Conservation (phyloP, 1,140 invertebrate species). For the Andrena cerasifolii region DNA sequence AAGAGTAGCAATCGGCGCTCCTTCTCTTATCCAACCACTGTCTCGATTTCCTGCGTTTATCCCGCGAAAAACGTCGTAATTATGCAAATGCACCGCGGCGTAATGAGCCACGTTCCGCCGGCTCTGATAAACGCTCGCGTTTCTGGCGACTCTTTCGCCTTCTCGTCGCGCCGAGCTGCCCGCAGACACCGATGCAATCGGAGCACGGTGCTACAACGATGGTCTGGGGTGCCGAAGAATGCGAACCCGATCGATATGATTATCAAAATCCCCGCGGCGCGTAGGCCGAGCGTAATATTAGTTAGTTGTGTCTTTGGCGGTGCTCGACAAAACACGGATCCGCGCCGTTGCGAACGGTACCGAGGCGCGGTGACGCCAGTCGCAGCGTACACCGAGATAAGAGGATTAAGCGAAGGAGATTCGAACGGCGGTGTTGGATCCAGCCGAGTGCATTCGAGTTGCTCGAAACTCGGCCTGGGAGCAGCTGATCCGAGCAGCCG, state of each 20-base stretch:
- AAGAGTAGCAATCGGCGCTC: too few relatives aligned
- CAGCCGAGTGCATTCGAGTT: too few relatives aligned
- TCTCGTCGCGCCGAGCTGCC: too few relatives aligned
- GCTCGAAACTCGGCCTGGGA: too few relatives aligned
- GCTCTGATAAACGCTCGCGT: slow-evolving; percentile 3
- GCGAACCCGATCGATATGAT: slow-evolving; percentile 42
- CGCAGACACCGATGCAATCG: slow-evolving; percentile 17
- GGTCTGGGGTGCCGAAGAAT: not conserved
- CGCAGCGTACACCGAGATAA: slow-evolving; percentile 29
- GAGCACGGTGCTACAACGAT: not conserved
- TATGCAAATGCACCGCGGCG: not conserved
- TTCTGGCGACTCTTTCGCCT: not conserved
- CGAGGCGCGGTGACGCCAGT: slow-evolving; percentile 10
- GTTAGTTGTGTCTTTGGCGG: slow-evolving; percentile 51
- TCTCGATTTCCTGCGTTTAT: too few relatives aligned
- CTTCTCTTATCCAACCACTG: too few relatives aligned
- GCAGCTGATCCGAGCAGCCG: too few relatives aligned
- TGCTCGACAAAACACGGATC: slow-evolving; percentile 53
- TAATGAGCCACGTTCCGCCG: not conserved
- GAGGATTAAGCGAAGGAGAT: slow-evolving; percentile 9
- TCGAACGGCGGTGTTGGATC: too few relatives aligned
- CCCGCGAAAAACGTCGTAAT: not conserved
- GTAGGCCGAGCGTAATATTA: slow-evolving; percentile 51
- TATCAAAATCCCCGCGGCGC: slow-evolving; percentile 30
- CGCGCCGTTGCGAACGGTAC: slow-evolving; percentile 8